Percentiles rank a stretch among this genome's conserved stretches.
Evolutionary conservation across 2,797 vertebrate species (phyloP).

Genomic region (Xiphorhynchus erythropygius): DNA sequence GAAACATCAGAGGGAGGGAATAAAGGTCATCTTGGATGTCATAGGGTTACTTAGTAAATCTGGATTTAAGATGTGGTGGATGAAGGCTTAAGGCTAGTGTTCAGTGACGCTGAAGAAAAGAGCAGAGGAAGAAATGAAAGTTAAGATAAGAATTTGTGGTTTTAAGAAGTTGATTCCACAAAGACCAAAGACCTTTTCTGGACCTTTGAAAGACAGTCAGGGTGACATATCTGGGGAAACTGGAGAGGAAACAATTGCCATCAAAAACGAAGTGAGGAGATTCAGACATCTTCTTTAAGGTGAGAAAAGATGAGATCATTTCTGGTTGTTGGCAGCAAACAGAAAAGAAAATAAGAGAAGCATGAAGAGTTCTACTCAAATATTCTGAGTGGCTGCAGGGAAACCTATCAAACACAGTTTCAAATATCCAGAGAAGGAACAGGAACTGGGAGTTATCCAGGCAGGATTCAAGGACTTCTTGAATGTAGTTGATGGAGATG

Average conservation of each 20-base stretch:
- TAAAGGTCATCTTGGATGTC: not conserved
- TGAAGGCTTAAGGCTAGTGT: not conserved
- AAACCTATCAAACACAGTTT: not conserved
- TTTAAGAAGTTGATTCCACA: not conserved
- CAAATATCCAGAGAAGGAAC: not conserved
- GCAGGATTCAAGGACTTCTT: not conserved
- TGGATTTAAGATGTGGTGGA: not conserved
- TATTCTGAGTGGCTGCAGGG: not conserved
- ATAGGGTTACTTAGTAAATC: not conserved
- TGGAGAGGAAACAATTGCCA: not conserved
- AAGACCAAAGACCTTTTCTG: not conserved
- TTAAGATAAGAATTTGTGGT: not conserved
- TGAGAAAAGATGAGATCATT: not conserved
- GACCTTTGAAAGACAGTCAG: not conserved
- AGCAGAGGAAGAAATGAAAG: not conserved
- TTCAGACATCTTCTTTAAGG: not conserved
- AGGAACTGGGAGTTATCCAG: not conserved
- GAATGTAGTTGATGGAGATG: not conserved
- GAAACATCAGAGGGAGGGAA: not conserved
- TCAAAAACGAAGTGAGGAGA: not conserved
- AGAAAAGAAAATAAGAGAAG: not conserved
- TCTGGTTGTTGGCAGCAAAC: not conserved
- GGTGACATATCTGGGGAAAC: not conserved
- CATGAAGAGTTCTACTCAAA: not conserved
- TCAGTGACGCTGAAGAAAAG: not conserved